Percentiles rank a stretch among this genome's conserved stretches.
Evolutionary conservation across 2,888 invertebrate species (phyloP).

Genomic region (Eristalinus sepulchralis): DNA sequence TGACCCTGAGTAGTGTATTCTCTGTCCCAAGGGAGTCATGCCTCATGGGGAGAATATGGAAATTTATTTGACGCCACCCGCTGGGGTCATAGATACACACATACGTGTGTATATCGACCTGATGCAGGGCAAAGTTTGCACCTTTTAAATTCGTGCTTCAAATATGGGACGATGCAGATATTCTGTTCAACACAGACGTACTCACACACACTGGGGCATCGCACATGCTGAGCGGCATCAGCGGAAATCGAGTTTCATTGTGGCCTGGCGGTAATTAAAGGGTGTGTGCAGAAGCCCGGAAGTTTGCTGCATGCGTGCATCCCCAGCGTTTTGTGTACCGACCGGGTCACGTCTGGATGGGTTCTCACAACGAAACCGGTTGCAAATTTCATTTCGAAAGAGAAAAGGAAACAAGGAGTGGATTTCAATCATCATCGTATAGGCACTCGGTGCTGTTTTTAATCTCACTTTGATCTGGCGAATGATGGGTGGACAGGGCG

Average conservation of each 20-base stretch:
- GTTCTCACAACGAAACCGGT: constrained; percentile 24
- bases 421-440: neutral
- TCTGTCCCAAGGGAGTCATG: neutral
- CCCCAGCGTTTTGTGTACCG: neutral
- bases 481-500: too few species aligned
- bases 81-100: neutral
- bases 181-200: constrained; percentile 13
- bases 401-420: neutral
- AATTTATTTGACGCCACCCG: neutral
- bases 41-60: constrained; percentile 9
- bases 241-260: constrained; percentile 29
- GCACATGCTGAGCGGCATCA: too few species aligned
- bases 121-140: constrained; percentile 11
- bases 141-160: constrained; percentile 22
- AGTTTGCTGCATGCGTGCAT: neutral
- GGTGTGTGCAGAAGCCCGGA: constrained; percentile 16
- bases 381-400: constrained; percentile 23
- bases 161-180: constrained; percentile 4
- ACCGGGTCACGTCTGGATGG: constrained; percentile 25
- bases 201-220: neutral
- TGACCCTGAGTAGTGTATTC: constrained; percentile 23
- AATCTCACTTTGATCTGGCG: too few species aligned
- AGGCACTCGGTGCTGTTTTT: too few species aligned
- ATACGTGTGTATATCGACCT: constrained; percentile 35
- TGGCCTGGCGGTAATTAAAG: constrained; percentile 40